phyloP scores from a whole-genome alignment of 1,140 invertebrate genomes.

The Drosophila sturtevanti region DNA sequence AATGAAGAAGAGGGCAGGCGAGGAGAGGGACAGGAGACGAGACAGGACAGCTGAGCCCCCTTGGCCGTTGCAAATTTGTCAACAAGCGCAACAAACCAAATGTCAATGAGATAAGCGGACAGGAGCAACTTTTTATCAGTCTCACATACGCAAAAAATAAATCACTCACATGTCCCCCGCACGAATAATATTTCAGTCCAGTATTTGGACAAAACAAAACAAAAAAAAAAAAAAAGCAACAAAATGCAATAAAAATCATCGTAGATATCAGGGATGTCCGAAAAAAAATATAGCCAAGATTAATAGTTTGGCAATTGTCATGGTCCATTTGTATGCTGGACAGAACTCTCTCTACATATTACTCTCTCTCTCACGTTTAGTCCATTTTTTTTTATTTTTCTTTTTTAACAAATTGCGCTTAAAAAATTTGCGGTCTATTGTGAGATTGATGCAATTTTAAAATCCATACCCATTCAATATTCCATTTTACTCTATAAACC shows the following conservation, averaged over 20 bases:
- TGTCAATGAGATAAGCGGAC: constrained; percentile 69
- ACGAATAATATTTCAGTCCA: constrained; percentile 2
- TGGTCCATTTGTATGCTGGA: constrained; percentile 62
- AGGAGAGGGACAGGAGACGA: neutral
- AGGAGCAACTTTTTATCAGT: constrained; percentile 62
- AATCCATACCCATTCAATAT: constrained; percentile 11
- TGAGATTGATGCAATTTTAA: constrained; percentile 70
- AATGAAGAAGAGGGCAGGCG: neutral
- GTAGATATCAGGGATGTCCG: constrained; percentile 34
- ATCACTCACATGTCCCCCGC: constrained; percentile 56
- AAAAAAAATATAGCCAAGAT: constrained; percentile 51
- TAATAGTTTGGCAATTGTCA: constrained; percentile 58
- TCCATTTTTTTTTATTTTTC: no score
- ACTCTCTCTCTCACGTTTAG: neutral
- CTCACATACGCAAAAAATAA: constrained; percentile 50
- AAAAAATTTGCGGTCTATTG: constrained; percentile 69
- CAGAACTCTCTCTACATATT: constrained; percentile 14
- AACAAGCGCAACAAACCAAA: constrained; percentile 53
- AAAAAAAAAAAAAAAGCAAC: constrained; percentile 19
- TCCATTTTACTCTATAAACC: constrained; percentile 5
- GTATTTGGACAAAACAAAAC: neutral
- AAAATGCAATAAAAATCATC: constrained; percentile 68
- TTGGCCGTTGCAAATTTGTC: constrained; percentile 68
- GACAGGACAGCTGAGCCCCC: neutral
- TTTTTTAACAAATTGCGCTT: constrained; percentile 52